These are phyloP conservation scores for Scaeva pyrastri DNA, from an alignment of 2,888 invertebrate species.

Conservation along the genomic window DNA sequence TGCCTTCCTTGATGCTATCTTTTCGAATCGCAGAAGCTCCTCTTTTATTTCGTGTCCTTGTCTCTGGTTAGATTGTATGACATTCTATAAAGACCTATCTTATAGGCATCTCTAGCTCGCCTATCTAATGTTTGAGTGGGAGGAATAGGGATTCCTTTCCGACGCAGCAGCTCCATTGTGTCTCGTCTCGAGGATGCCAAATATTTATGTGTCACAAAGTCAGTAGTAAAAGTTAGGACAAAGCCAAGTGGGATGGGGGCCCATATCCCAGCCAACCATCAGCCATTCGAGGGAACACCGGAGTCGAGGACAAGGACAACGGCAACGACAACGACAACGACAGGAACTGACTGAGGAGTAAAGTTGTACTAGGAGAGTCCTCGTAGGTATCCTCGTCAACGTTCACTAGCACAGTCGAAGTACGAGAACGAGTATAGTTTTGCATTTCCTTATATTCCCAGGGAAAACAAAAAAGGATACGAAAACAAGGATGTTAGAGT, in stretches of 20 bases:
- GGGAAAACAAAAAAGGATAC: not conserved
- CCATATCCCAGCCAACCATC: not conserved
- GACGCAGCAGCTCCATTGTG: constrained; percentile 63
- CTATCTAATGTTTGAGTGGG: not conserved
- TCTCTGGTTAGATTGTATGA: constrained; percentile 71
- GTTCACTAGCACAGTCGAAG: no score
- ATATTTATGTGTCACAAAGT: constrained; percentile 83
- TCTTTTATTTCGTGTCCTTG: constrained; percentile 61
- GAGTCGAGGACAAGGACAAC: not conserved
- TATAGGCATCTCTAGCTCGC: not conserved
- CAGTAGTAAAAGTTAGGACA: constrained; percentile 78
- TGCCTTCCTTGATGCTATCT: not conserved
- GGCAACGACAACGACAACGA: no score
- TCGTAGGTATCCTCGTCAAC: no score
- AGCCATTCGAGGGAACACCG: not conserved
- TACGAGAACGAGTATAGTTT: constrained; percentile 48
- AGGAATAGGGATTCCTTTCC: constrained; percentile 54
- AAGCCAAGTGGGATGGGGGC: constrained; percentile 47
- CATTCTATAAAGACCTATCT: constrained; percentile 66
- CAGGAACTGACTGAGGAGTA: not conserved
- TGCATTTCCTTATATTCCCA: constrained; percentile 48
- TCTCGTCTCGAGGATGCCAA: constrained; percentile 70
- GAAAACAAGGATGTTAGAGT: constrained; percentile 31
- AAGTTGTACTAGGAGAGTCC: constrained; percentile 19
- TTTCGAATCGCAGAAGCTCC: constrained; percentile 41